Evolutionary conservation across 2,797 vertebrate species (phyloP).

Genomic region (Rhabdophis nuchalis): DNA sequence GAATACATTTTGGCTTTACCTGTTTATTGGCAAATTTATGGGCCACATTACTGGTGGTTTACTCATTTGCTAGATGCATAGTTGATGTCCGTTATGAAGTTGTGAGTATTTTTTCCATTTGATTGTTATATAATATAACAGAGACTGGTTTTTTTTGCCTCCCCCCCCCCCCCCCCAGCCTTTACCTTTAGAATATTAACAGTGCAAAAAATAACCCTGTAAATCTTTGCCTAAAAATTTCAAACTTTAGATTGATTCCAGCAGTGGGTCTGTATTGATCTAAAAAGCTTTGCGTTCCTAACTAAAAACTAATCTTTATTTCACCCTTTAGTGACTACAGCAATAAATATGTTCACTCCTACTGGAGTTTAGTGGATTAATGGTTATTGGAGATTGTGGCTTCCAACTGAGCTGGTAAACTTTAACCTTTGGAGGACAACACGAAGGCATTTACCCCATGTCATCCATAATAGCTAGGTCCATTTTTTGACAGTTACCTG

Average conservation of each 20-base stretch:
- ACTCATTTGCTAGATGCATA: slow-evolving; percentile 64
- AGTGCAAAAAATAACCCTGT: slow-evolving; percentile 72
- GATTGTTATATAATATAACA: slow-evolving; percentile 72
- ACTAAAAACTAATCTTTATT: slow-evolving; percentile 83
- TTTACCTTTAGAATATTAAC: slow-evolving; percentile 70
- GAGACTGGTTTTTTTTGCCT: slow-evolving; percentile 50
- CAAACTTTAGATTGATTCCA: slow-evolving; percentile 81
- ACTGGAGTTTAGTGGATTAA: slow-evolving; percentile 75
- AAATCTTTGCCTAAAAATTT: slow-evolving; percentile 83
- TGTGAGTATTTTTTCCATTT: slow-evolving; percentile 68
- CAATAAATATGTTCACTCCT: slow-evolving; percentile 74
- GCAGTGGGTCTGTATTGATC: slow-evolving; percentile 76
- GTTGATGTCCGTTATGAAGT: slow-evolving; percentile 67
- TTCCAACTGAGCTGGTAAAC: slow-evolving; percentile 73
- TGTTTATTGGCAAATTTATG: slow-evolving; percentile 74
- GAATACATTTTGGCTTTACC: slow-evolving; percentile 69
- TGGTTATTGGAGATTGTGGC: slow-evolving; percentile 76
- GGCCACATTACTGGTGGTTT: slow-evolving; percentile 59
- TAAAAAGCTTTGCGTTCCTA: slow-evolving; percentile 77
- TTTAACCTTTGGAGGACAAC: slow-evolving; percentile 79
- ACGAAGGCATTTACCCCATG: slow-evolving; percentile 70
- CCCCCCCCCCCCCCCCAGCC: slow-evolving; percentile 28
- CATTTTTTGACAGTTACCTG: slow-evolving; percentile 68
- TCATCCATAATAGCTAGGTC: slow-evolving; percentile 70
- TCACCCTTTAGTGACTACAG: slow-evolving; percentile 79